Conservation (phyloP, 2,888 invertebrate species). For the Hermaeophaga mercurialis region DNA sequence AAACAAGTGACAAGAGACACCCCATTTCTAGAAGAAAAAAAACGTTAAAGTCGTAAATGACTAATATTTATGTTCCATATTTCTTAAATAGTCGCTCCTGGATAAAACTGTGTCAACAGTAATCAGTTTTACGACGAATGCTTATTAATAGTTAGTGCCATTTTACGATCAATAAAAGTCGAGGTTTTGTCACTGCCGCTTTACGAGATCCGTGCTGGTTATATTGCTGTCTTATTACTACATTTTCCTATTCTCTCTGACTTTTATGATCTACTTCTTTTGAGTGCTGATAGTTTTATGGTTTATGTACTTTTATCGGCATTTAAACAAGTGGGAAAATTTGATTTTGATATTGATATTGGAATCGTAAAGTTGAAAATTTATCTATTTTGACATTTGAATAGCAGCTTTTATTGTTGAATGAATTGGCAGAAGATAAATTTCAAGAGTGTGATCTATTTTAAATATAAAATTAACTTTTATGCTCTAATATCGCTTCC, state of each 20-base stretch:
- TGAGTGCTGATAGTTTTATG: conserved; percentile 30
- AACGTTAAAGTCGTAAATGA: too few species aligned
- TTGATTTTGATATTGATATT: conserved; percentile 15
- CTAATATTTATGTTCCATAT: too few species aligned
- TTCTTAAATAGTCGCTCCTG: too few species aligned
- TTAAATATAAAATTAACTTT: too few species aligned
- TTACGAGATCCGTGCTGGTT: conserved; percentile 43
- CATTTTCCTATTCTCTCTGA: conserved; percentile 27
- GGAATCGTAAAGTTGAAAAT: conserved; percentile 8
- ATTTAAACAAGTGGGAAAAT: conserved; percentile 27
- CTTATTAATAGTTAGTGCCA: conserved; percentile 65
- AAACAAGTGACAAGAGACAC: too few species aligned
- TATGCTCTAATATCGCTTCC: too few species aligned
- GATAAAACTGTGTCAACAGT: conserved; percentile 62
- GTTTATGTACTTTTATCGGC: conserved; percentile 25
- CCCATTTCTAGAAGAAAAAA: too few species aligned
- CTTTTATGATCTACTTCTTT: conserved; percentile 18
- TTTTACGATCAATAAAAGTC: conserved; percentile 64
- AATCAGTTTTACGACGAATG: conserved; percentile 64
- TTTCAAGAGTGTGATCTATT: too few species aligned
- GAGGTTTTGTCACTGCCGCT: conserved; percentile 49
- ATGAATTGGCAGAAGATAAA: neutral
- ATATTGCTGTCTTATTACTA: conserved; percentile 40
- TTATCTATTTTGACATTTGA: conserved; percentile 2
- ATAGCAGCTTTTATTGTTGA: neutral